phyloP scores from a whole-genome alignment of 2,113 vertebrate species.

The Thalassoma bifasciatum region DNA sequence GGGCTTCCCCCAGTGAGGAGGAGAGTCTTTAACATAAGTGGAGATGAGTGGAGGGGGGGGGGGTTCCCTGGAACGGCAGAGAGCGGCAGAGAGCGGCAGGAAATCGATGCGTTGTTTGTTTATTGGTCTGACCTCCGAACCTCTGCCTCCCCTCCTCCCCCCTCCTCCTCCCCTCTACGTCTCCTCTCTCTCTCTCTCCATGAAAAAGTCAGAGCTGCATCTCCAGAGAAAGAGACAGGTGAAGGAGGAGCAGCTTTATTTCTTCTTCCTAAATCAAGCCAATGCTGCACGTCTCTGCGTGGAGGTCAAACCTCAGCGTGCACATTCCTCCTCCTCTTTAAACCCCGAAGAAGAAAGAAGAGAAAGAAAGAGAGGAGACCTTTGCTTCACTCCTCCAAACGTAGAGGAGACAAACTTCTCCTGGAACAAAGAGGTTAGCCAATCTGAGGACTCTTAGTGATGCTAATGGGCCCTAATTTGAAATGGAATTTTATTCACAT shows the following conservation, averaged over 20 bases:
- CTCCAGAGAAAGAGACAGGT: too few species aligned
- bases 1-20: constrained; percentile 37
- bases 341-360: constrained; percentile 18
- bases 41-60: constrained; percentile 43
- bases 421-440: constrained; percentile 57
- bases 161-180: not conserved
- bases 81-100: constrained; percentile 49
- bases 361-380: constrained; percentile 20
- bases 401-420: constrained; percentile 44
- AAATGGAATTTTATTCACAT: constrained; percentile 78
- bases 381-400: constrained; percentile 49
- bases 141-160: not conserved
- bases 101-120: constrained; percentile 78
- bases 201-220: too few species aligned
- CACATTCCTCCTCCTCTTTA: not conserved
- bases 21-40: constrained; percentile 68
- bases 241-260: too few species aligned
- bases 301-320: constrained; percentile 33
- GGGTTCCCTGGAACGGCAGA: constrained; percentile 51
- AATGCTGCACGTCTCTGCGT: not conserved
- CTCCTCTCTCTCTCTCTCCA: too few species aligned
- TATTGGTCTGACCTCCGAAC: constrained; percentile 73
- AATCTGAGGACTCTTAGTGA: constrained; percentile 70
- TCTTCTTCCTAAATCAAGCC: too few species aligned
- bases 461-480: constrained; percentile 80